Conservation (phyloP, 1,140 invertebrate species). For the Drosophila murphyi region DNA sequence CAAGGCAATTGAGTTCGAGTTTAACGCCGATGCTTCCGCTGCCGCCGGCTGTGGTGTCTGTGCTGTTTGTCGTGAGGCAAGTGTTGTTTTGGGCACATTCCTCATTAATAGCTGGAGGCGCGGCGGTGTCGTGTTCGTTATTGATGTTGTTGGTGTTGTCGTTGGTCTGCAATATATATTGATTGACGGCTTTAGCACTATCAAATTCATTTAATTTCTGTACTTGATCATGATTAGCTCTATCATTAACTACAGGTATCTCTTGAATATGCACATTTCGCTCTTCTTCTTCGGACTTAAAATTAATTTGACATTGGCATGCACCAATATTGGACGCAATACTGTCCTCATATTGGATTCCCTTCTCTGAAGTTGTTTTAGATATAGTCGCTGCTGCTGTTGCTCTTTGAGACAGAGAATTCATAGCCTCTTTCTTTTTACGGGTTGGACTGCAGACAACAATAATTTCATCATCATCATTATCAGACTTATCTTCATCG, state of each 20-base stretch:
- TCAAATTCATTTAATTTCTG: constrained; percentile 55
- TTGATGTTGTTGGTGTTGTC: constrained; percentile 57
- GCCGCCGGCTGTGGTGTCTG: constrained; percentile 40
- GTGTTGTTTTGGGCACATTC: constrained; percentile 16
- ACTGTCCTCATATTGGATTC: constrained; percentile 11
- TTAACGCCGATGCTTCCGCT: constrained; percentile 26
- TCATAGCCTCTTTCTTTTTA: constrained; percentile 9
- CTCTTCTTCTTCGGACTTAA: constrained; percentile 23
- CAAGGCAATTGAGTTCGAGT: constrained; percentile 44
- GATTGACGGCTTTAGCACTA: constrained; percentile 62
- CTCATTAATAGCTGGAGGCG: constrained; percentile 56
- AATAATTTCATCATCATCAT: constrained; percentile 64
- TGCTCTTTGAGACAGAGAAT: not conserved
- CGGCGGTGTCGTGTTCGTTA: constrained; percentile 40
- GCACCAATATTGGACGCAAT: constrained; percentile 8
- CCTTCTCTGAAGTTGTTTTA: constrained; percentile 2
- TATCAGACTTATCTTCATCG: constrained; percentile 7
- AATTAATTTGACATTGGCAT: constrained; percentile 36
- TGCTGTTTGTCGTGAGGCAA: constrained; percentile 34
- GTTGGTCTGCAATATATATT: constrained; percentile 75
- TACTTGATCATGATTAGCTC: constrained; percentile 49
- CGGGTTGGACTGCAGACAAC: constrained; percentile 64
- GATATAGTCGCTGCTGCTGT: not conserved
- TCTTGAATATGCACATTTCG: constrained; percentile 37
- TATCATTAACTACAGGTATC: constrained; percentile 56